Base-by-base conservation (phyloP, 2,113 vertebrate genomes). In the Cryptoleucopteryx plumbea region DNA sequence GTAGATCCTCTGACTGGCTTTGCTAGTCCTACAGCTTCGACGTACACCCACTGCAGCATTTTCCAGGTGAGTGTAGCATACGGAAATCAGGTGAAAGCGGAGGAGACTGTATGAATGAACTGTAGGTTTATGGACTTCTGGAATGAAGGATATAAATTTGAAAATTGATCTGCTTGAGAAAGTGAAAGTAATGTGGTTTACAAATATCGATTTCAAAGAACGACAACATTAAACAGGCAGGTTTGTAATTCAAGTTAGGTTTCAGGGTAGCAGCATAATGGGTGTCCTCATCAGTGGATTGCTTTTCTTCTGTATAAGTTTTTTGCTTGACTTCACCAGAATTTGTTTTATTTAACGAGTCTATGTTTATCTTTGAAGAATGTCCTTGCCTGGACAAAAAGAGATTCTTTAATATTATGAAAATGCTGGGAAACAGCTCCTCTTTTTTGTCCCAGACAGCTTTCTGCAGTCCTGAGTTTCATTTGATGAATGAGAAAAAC, bases 1-100 rank as follows among this genome's bases (percentile, higher is more conserved):
- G 43, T 97, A 86, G 95, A 97, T 13, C 92, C 96, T 55, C 48
- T 97, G 43, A 78, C 91, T 84, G 95, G 90, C 34, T 80, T 74
- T 93, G 94, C 93, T 32, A 66, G 97, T 61, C 97, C 98, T 72
- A 65, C 96, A 38, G 81, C 98, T 89, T 95, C 95, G 10, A 82
- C 92, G 3, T 97, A 96, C 63, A 73, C 97, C 53, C 94, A 95
- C 63, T 97, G 96, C 92, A 95, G 79, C 92, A 98, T 97, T 95
- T 98, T 97, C 87, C 98, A 98, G 98, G 99, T 98, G 63, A 96
- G 97, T 73, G 38, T 26, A 63, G 71, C 68, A 12, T 22, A 7
- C 15, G 63, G 40, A 6, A 17, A 40, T 2, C 48, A 27, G 67
- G 26, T 8, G 61, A n/a, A 6, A 56, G 68, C 6, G 1, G 34